Base-by-base conservation (phyloP, 2,888 invertebrate species). In the Digitonthophagus gazella region DNA sequence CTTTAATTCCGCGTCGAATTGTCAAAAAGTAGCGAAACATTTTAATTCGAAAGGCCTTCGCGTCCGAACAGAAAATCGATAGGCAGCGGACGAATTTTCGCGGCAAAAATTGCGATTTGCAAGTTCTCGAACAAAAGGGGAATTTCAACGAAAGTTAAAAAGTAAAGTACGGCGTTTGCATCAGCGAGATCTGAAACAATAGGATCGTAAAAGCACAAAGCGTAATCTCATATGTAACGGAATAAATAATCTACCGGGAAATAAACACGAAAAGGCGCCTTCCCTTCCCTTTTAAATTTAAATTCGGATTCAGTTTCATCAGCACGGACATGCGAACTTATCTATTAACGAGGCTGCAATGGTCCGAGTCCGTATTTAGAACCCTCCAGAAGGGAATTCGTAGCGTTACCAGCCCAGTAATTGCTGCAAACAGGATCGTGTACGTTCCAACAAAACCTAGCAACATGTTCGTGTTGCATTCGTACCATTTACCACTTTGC, bases 11-110 rank as follows among this genome's bases (percentile, higher is more conserved):
- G 19, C 11, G 20, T n/a, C 19, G 20, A 61, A 61, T 61, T 61
- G 61, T 61, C 61, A 61, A 61, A 61, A 18, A 61, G 61, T 61
- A n/a, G 61, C 18, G 61, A 19, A 61, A 61, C 61, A 61, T 61
- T 61, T 61, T 61, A 61, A 61, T 61, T 61, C 61, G 2, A 20
- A n/a, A 18, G 58, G 28, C 6, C 15, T 8, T 16, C 58, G 58
- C 8, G 15, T 18, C 18, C 6, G 18, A 61, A 19, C 61, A 61
- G 61, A 20, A 61, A 61, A 61, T 61, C 61, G 61, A 61, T 61
- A 61, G 18, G 8, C 28, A 6, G 28, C 28, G 28, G 28, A 6
- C 28, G 28, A 44, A 8, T 6, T 44, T 6, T 6, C 28, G 28
- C 11, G 6, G 28, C 28, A 44, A 44, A 44, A 44, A 44, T 44